Evolutionary conservation across 2,797 vertebrate genomes (phyloP).

Genomic region (Aeoliscus strigatus): DNA sequence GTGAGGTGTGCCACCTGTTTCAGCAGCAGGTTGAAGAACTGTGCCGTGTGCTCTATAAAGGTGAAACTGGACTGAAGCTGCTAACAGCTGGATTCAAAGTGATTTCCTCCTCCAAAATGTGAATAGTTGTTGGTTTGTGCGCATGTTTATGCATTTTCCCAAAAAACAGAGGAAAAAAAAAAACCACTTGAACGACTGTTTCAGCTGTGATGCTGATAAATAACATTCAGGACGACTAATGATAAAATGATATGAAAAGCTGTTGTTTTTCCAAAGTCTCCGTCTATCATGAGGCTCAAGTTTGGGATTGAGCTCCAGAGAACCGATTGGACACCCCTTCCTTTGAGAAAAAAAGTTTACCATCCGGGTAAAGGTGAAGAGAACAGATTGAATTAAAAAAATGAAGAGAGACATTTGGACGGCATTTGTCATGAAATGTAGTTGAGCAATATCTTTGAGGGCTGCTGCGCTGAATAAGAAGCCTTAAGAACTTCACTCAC

Average conservation of each 20-base stretch:
- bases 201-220: too few species aligned
- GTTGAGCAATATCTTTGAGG: conserved; percentile 57
- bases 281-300: background rate
- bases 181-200: background rate
- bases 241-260: too few species aligned
- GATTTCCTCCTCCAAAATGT: too few species aligned
- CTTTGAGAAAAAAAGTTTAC: conserved; percentile 29
- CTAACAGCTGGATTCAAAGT: background rate
- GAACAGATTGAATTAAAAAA: conserved; percentile 56
- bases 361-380: conserved; percentile 53
- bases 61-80: conserved; percentile 21
- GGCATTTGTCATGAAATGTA: conserved; percentile 62
- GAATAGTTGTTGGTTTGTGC: too few species aligned
- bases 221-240: too few species aligned
- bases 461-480: conserved; percentile 67
- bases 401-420: conserved; percentile 60
- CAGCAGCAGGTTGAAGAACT: conserved; percentile 39
- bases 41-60: conserved; percentile 24
- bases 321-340: too few species aligned
- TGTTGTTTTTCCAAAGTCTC: too few species aligned
- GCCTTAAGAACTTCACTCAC: too few species aligned
- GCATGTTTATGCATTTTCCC: too few species aligned
- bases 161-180: too few species aligned
- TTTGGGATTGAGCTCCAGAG: conserved; percentile 10
- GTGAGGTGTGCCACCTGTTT: conserved; percentile 66